These are phyloP conservation scores for Cylloceria caligata DNA, from an alignment of 2,888 invertebrate species.

Conservation along the genomic window DNA sequence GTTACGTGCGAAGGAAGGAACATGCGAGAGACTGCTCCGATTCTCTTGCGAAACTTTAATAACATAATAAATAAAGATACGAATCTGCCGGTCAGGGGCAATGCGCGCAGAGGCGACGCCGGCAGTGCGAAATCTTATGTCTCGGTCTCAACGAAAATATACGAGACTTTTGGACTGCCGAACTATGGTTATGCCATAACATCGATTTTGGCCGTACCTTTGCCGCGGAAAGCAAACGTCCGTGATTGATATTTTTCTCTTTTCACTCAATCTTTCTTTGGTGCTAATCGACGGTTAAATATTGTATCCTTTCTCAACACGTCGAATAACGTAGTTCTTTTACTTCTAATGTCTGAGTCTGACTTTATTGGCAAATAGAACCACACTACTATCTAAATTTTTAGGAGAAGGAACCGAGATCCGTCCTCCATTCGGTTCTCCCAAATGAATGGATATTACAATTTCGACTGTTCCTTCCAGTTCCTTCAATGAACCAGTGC, in stretches of 20 bases:
- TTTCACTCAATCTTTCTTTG: too few relatives aligned
- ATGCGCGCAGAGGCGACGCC: conserved; percentile 32
- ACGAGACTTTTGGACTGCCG: not conserved
- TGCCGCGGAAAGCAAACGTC: not conserved
- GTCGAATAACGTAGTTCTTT: too few relatives aligned
- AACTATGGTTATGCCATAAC: not conserved
- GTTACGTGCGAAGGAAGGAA: conserved; percentile 51
- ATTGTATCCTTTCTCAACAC: too few relatives aligned
- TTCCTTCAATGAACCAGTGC: too few relatives aligned
- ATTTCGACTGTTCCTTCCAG: too few relatives aligned
- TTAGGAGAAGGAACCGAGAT: too few relatives aligned
- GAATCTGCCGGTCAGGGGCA: conserved; percentile 65
- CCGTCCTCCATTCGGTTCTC: too few relatives aligned
- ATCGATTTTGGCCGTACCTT: not conserved
- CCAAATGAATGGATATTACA: too few relatives aligned
- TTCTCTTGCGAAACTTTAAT: conserved; percentile 74
- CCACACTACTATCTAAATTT: too few relatives aligned
- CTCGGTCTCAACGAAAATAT: conserved; percentile 22
- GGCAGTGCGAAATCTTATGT: conserved; percentile 22
- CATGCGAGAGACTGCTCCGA: conserved; percentile 61
- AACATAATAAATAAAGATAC: conserved; percentile 81
- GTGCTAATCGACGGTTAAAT: too few relatives aligned
- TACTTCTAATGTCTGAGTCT: too few relatives aligned
- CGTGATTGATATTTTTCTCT: conserved; percentile 19
- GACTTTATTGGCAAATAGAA: too few relatives aligned